Base-by-base conservation (phyloP, 2,888 invertebrate genomes). In the Drosophila mimetica region DNA sequence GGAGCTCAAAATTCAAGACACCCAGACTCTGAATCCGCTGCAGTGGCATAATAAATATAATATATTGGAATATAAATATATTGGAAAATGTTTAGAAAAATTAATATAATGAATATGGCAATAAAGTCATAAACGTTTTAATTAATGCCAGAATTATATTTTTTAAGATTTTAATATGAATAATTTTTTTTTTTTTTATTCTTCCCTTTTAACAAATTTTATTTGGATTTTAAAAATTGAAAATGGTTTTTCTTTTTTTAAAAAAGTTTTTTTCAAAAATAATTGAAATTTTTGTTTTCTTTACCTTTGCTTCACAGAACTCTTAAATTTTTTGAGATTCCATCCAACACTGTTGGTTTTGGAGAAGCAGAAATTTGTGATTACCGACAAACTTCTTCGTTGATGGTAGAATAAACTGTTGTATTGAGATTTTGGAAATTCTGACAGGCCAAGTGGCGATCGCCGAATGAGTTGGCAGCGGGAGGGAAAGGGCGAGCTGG, bases 341-440 rank as follows among this genome's bases (percentile, higher is more conserved):
- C 7, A 16, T 1, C 9, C n/a, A 37, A 11, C 55, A 57, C 55
- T 28, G 52, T 57, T 51, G 2, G 2, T 13, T 37, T 51, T 37
- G 1, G 18, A 14, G 37, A 51, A 37, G 36, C 69, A 58, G 42
- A 77, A 82, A 79, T 70, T 71, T 76, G 65, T 82, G 83, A 82
- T 80, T 71, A 41, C 73, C 71, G 53, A 60, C 60, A 59, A 76
- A 46, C 71, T 67, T 74, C 70, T 79, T 66, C 53, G 64, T 70
- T 71, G 66, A 55, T 58, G 46, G 66, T 51, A 67, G 46, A 61
- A 51, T 52, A 46, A 52, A 51, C 53, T 77, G 20, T 42, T 42
- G 41, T 79, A 86, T 83, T 86, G 69, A 84, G 84, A 77, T 84
- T 84, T 86, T 74, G 39, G 30, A 75, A 86, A 76, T 77, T 81